Evolutionary conservation across 1,140 invertebrate species (phyloP).

Genomic region (Centruroides vittatus): DNA sequence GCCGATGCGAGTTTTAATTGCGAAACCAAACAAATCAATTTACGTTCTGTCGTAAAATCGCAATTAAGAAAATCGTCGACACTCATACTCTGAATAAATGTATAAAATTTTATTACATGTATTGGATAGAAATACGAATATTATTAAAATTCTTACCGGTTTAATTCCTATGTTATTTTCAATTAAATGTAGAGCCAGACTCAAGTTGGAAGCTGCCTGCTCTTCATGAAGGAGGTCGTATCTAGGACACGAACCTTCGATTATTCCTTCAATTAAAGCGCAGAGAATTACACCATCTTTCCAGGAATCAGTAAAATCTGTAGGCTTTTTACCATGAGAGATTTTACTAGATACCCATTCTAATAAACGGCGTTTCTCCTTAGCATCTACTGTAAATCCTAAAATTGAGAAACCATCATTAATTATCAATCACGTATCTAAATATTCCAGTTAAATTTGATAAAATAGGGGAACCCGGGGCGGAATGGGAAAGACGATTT

Average conservation of each 20-base stretch:
- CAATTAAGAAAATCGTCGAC: slow-evolving; percentile 8
- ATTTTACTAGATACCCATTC: slow-evolving; percentile 10
- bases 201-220: slow-evolving; percentile 26
- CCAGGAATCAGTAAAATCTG: slow-evolving; percentile 20
- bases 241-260: slow-evolving; percentile 27
- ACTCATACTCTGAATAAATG: slow-evolving; percentile 2
- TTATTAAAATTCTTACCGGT: slow-evolving; percentile 19
- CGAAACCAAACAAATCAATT: slow-evolving; percentile 6
- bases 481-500: too few species aligned
- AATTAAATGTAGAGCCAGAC: slow-evolving; percentile 27
- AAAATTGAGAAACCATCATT: neutral
- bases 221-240: slow-evolving; percentile 26
- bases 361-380: neutral
- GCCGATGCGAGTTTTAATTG: slow-evolving; percentile 7
- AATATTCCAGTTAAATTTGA: too few species aligned
- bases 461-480: too few species aligned
- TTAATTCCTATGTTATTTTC: slow-evolving; percentile 24
- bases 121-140: neutral
- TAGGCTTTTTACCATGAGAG: neutral
- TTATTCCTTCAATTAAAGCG: slow-evolving; percentile 26
- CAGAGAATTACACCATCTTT: slow-evolving; percentile 29
- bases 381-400: slow-evolving; percentile 2
- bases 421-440: neutral
- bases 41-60: neutral
- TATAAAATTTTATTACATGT: neutral